These are phyloP conservation scores for Lithobates sylvaticus DNA, from an alignment of 2,797 vertebrate species.

Conservation along the genomic window DNA sequence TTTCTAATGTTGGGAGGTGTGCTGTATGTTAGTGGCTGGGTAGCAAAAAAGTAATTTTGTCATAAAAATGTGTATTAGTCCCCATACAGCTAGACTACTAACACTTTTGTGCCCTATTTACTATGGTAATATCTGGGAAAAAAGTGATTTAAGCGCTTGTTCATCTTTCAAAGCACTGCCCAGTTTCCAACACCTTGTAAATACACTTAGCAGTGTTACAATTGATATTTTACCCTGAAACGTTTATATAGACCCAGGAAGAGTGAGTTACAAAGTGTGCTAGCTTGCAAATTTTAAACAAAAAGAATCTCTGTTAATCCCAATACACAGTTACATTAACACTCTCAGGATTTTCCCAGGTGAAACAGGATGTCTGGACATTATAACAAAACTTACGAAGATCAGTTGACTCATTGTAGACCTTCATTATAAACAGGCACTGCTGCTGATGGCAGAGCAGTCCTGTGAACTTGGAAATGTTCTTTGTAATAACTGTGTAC, in stretches of 20 bases:
- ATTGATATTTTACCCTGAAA: slow-evolving; percentile 33
- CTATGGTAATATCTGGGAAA: background rate
- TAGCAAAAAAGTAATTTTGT: background rate
- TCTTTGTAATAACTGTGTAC: too few relatives aligned
- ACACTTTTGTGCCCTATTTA: background rate
- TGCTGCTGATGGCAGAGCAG: background rate
- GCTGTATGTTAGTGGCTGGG: background rate
- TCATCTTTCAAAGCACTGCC: slow-evolving; percentile 21
- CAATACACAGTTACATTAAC: slow-evolving; percentile 54
- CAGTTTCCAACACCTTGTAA: slow-evolving; percentile 41
- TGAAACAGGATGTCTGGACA: slow-evolving; percentile 63
- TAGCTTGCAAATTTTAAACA: slow-evolving; percentile 47
- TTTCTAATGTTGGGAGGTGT: too few relatives aligned
- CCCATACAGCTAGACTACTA: background rate
- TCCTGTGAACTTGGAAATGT: background rate
- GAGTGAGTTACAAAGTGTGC: slow-evolving; percentile 49
- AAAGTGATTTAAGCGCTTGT: slow-evolving; percentile 5
- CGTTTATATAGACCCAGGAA: slow-evolving; percentile 52
- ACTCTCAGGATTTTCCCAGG: slow-evolving; percentile 61
- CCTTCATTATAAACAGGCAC: background rate
- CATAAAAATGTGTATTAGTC: background rate
- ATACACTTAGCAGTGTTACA: slow-evolving; percentile 36
- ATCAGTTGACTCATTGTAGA: slow-evolving; percentile 17
- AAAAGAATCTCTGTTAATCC: slow-evolving; percentile 57
- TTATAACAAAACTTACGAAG: slow-evolving; percentile 24